These are phyloP conservation scores for Pachymerium ferrugineum DNA, from an alignment of 2,888 invertebrate species.

Conservation along the genomic window DNA sequence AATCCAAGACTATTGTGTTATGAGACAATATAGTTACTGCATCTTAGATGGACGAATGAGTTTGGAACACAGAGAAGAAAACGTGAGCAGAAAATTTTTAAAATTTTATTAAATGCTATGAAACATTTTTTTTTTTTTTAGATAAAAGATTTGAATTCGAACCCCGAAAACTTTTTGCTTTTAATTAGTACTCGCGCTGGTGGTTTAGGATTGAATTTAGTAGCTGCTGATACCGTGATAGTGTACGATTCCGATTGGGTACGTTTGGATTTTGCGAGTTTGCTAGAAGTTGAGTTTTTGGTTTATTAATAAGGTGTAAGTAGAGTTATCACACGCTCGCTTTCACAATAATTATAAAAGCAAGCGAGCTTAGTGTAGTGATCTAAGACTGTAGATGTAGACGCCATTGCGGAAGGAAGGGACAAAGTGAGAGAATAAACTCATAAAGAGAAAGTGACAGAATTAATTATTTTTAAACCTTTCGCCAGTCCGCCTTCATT, in stretches of 20 bases:
- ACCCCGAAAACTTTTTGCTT: constrained; percentile 55
- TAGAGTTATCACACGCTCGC: no score
- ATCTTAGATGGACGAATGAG: constrained; percentile 56
- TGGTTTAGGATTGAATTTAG: constrained; percentile 63
- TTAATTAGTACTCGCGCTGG: constrained; percentile 64
- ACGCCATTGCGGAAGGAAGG: no score
- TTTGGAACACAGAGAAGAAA: constrained; percentile 44
- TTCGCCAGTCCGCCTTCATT: no score
- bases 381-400: no score
- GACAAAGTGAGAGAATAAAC: no score
- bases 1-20: constrained; percentile 58
- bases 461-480: no score
- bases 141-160: constrained; percentile 37
- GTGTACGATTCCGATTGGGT: constrained; percentile 62
- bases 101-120: neutral
- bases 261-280: constrained; percentile 29
- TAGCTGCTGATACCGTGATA: constrained; percentile 64
- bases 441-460: no score
- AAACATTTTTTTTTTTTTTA: neutral
- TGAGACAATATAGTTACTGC: constrained; percentile 49
- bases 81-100: no score
- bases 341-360: no score
- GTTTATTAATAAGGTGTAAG: no score
- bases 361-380: no score
- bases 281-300: no score